Base-by-base conservation (phyloP, 2,797 vertebrate genomes). In the Pyrocephalus nanus region DNA sequence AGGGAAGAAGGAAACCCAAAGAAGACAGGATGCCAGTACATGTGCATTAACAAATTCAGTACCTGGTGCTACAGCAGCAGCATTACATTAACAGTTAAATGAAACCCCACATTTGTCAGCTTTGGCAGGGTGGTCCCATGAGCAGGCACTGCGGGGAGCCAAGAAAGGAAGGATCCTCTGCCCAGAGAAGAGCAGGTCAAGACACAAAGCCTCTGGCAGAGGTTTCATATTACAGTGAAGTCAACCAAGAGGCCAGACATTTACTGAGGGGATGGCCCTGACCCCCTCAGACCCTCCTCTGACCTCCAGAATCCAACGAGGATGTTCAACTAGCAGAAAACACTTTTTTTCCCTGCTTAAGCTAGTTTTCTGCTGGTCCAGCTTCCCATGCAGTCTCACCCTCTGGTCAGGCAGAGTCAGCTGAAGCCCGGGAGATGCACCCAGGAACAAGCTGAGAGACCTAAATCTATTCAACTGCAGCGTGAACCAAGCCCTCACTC, bases 1-100 rank as follows among this genome's bases (percentile, higher is more conserved):
- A 22, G 12, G 27, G 55, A 64, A 83, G 50, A 47, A 78, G 27
- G 70, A 74, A 88, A 76, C 3, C 8, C 36, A 14, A 60, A 70
- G 47, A 69, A 54, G 5, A 57, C 30, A 27, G 0, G 0, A 67
- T 10, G 36, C 64, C 15, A 8, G 50, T 6, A 69, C 8, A 0
- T 0, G 21, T n/a, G 54, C 14, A 6, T 27, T 45, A 54, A 20
- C 9, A 21, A 42, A 42, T 50, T 69, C 20, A 61, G n/a, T n/a
- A 40, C 20, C 47, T 58, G 73, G 30, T 27, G 43, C 51, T 26
- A 53, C 15, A 8, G 20, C 12, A 79, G 32, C 19, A 38, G 29
- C 22, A 11, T 32, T 57, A 86, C 53, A 84, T 32, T 61, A 69
- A 51, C 16, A 27, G 4, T 9, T 30, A 66, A 18, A 53, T 23